Evolutionary conservation across 2,888 invertebrate genomes (phyloP).

Genomic region (Tetramorium bicarinatum): DNA sequence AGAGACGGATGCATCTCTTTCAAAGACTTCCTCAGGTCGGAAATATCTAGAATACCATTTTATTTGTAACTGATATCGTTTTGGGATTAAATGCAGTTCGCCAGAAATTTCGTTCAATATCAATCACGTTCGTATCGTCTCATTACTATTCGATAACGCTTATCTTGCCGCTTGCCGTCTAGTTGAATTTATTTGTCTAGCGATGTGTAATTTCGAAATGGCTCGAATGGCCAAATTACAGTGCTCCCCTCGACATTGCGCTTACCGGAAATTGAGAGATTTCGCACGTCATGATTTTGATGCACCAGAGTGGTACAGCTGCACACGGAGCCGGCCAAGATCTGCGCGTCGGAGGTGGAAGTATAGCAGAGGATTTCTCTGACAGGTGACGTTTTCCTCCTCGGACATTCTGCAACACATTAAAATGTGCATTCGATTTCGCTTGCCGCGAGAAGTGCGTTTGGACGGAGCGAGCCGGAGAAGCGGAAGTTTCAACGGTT

Average conservation of each 20-base stretch:
- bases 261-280: constrained; percentile 83
- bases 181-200: background rate
- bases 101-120: background rate
- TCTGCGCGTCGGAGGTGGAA: constrained; percentile 73
- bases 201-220: background rate
- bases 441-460: background rate
- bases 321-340: constrained; percentile 80
- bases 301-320: constrained; percentile 84
- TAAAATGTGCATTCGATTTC: background rate
- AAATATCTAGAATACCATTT: constrained; percentile 76
- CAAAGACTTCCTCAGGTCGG: constrained; percentile 77
- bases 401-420: constrained; percentile 81
- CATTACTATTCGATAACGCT: background rate
- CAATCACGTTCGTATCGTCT: background rate
- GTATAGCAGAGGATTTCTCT: constrained; percentile 84
- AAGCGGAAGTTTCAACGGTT: constrained; percentile 66
- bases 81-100: background rate
- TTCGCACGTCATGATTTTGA: constrained; percentile 82
- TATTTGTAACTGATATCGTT: background rate
- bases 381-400: constrained; percentile 80
- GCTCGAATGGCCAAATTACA: background rate
- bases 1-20: constrained; percentile 80
- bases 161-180: background rate
- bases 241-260: background rate
- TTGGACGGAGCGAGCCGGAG: background rate